phyloP scores from a whole-genome alignment of 2,888 invertebrate genomes.

The Agrochola lota region DNA sequence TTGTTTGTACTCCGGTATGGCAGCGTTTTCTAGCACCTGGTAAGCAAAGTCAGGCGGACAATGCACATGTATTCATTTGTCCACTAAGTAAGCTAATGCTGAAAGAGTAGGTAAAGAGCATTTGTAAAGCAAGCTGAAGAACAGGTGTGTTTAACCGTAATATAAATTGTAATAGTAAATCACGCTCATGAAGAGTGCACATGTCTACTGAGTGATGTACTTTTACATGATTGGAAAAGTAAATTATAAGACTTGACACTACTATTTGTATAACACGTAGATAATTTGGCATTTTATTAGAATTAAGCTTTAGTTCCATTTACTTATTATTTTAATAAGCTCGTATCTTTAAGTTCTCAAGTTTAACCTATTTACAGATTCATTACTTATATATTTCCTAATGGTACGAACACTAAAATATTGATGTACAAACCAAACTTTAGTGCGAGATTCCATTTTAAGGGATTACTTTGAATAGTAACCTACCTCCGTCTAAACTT shows the following conservation, averaged over 20 bases:
- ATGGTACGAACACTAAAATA: conserved; percentile 43
- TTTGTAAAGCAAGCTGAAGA: not conserved
- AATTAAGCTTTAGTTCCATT: not conserved
- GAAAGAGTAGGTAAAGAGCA: not conserved
- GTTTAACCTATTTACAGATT: not conserved
- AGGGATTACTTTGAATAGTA: conserved; percentile 50
- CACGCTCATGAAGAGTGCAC: not conserved
- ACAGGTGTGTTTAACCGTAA: not conserved
- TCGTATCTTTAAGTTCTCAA: no score
- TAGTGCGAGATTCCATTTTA: conserved; percentile 33
- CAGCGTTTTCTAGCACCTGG: not conserved
- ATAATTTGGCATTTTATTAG: not conserved
- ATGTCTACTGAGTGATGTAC: not conserved
- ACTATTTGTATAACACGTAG: not conserved
- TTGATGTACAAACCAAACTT: conserved; percentile 47
- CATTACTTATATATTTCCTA: conserved; percentile 16
- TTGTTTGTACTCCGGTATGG: conserved; percentile 5
- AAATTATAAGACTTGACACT: not conserved
- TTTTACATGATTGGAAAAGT: not conserved
- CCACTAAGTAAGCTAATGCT: not conserved
- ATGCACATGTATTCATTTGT: not conserved
- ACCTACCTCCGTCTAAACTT: conserved; percentile 52
- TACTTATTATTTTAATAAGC: not conserved
- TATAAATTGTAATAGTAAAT: not conserved
- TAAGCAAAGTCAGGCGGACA: conserved; percentile 2